A percentile compares a stretch with the other conserved stretches of the same genome.
Evolutionary conservation across 1,140 invertebrate genomes (phyloP).

Genomic region (Atopsyche davidsoni): DNA sequence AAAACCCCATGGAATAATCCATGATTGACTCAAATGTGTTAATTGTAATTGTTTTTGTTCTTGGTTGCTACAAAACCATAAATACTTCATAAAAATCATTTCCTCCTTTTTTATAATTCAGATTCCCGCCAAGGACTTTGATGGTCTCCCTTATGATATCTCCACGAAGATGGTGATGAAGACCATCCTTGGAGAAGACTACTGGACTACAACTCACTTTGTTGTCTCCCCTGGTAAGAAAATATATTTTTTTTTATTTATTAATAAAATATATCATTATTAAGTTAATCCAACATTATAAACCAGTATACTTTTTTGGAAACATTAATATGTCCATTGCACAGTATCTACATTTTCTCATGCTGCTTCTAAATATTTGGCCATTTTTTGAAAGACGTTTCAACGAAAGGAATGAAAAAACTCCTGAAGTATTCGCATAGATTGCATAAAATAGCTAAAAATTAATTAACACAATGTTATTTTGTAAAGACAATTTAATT

Average conservation of each 20-base stretch:
- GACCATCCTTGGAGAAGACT: slow-evolving; percentile 38
- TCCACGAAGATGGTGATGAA: slow-evolving; percentile 39
- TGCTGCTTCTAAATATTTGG: background rate
- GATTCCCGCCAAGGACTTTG: slow-evolving; percentile 39
- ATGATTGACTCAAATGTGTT: too few species aligned
- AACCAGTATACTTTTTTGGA: too few species aligned
- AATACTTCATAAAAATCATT: background rate
- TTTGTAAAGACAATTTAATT: too few species aligned
- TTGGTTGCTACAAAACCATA: too few species aligned
- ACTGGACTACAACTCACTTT: slow-evolving; percentile 41
- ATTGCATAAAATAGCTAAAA: too few species aligned
- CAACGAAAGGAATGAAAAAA: too few species aligned
- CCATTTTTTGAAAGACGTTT: too few species aligned
- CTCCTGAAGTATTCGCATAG: too few species aligned
- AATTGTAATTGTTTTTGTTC: too few species aligned
- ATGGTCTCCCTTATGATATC: slow-evolving; percentile 35
- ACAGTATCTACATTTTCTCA: background rate
- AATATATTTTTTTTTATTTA: background rate
- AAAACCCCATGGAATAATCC: too few species aligned
- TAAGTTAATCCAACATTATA: too few species aligned
- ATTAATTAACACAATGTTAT: too few species aligned
- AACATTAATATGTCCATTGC: background rate
- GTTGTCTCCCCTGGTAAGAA: slow-evolving; percentile 40
- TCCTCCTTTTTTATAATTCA: slow-evolving; percentile 28
- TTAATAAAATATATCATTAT: background rate